Evolutionary conservation across 1,140 invertebrate species (phyloP).

Genomic region (Caerostris darwini): DNA sequence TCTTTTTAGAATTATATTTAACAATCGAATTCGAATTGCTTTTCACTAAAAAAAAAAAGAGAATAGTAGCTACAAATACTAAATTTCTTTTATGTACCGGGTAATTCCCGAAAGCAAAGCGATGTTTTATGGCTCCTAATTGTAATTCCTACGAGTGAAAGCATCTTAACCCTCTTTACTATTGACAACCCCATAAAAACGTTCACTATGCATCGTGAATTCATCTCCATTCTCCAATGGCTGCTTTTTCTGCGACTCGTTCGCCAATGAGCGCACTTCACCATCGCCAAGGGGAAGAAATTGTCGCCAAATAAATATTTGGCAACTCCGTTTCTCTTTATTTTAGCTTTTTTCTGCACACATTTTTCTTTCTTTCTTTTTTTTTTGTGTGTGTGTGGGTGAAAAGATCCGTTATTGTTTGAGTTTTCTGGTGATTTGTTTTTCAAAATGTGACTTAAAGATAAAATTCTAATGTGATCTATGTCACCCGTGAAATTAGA

Average conservation of each 20-base stretch:
- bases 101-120: conserved; percentile 28
- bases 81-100: neutral
- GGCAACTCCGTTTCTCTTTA: neutral
- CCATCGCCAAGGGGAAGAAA: neutral
- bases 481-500: no score
- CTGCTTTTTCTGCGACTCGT: neutral
- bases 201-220: conserved; percentile 38
- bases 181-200: conserved; percentile 66
- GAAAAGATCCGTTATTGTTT: neutral
- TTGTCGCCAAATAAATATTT: conserved; percentile 25
- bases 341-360: neutral
- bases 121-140: conserved; percentile 68
- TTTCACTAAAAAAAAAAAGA: neutral
- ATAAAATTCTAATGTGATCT: no score
- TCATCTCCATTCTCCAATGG: conserved; percentile 1
- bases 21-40: conserved; percentile 1
- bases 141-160: conserved; percentile 45
- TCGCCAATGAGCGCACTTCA: neutral
- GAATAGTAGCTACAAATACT: neutral
- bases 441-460: neutral
- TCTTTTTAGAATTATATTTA: neutral
- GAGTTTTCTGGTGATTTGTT: neutral
- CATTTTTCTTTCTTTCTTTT: neutral
- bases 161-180: conserved; percentile 68
- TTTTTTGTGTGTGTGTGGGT: neutral